These are phyloP conservation scores for Thalassarche chlororhynchos DNA, from an alignment of 2,113 vertebrate species.

Conservation along the genomic window DNA sequence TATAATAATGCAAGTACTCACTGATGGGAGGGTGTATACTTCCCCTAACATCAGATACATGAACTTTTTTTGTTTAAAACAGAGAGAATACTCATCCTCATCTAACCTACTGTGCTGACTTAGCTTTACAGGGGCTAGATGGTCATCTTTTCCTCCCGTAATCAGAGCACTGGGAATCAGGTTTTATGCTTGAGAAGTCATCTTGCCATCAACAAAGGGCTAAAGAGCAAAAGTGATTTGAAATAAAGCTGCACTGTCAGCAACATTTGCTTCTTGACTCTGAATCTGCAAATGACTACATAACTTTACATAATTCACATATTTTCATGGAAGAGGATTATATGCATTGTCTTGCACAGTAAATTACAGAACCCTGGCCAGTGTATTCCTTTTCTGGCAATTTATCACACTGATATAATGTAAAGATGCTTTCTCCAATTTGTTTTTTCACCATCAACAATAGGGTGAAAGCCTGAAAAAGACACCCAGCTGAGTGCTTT, in stretches of 20 bases:
- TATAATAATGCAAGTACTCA: neutral
- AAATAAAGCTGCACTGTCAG: neutral
- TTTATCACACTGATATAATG: neutral
- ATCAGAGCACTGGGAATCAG: neutral
- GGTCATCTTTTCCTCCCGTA: neutral
- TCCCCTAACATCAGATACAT: neutral
- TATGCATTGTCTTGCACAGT: neutral
- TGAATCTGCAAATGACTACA: neutral
- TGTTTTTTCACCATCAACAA: neutral
- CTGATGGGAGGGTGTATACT: neutral
- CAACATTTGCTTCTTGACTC: neutral
- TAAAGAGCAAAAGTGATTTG: neutral
- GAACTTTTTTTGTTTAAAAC: neutral
- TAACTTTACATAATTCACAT: neutral
- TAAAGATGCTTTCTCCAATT: neutral
- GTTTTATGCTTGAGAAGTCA: neutral
- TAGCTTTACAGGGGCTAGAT: neutral
- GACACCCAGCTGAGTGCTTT: neutral
- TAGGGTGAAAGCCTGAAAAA: neutral
- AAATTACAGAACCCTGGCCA: neutral
- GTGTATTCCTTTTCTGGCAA: neutral
- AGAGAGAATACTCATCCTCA: neutral
- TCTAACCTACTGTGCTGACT: neutral
- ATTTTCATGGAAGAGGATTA: neutral
- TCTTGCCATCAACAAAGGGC: neutral